Percentiles rank a stretch among this genome's conserved stretches.
Evolutionary conservation across 1,140 invertebrate genomes (phyloP).

Genomic region (Pteromalus puparum): DNA sequence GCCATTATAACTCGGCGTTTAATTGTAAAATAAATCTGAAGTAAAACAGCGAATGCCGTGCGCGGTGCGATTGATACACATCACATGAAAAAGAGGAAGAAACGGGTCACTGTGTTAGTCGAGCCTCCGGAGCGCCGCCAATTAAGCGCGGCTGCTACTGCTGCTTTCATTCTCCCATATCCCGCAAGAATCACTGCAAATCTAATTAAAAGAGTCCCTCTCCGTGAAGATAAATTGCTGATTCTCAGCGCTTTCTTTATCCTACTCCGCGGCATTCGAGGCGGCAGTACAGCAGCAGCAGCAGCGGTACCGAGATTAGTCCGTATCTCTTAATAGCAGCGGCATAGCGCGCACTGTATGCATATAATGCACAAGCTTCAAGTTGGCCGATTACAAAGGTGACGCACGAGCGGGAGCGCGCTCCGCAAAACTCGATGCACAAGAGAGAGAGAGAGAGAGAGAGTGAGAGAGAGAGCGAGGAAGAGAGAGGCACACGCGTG

Average conservation of each 20-base stretch:
- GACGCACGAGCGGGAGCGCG: background rate
- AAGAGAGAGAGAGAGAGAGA: background rate
- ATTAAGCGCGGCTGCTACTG: too few relatives aligned
- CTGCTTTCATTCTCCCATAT: background rate
- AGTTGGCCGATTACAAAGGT: constrained; percentile 3
- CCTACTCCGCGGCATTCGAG: background rate
- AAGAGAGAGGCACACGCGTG: background rate
- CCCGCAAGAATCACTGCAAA: background rate
- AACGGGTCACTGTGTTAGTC: background rate
- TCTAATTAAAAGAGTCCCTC: constrained; percentile 7
- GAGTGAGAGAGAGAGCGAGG: background rate
- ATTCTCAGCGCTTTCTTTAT: background rate
- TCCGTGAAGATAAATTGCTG: background rate
- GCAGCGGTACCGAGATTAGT: constrained; percentile 18
- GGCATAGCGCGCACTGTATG: background rate
- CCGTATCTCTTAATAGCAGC: constrained; percentile 26
- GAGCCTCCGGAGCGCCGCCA: too few relatives aligned
- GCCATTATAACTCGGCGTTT: background rate
- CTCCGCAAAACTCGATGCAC: background rate
- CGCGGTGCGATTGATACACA: too few relatives aligned
- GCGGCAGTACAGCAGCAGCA: background rate
- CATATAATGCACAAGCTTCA: background rate
- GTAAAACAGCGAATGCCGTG: too few relatives aligned
- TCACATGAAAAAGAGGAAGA: background rate
- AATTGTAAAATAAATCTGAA: too few relatives aligned